Conservation (phyloP, 2,888 invertebrate species). For the Darwinula stevensoni region DNA sequence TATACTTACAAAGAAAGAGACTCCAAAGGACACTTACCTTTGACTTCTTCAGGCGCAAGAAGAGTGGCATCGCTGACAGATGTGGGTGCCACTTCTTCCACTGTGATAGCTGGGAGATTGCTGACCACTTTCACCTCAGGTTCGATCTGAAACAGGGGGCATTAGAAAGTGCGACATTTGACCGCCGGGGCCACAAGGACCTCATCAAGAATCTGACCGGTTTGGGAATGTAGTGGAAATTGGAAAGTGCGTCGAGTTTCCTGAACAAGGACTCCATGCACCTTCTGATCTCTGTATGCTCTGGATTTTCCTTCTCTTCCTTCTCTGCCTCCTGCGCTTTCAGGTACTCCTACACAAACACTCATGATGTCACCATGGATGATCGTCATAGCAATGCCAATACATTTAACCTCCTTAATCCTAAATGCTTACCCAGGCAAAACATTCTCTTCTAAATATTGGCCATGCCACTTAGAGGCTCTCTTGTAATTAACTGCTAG, state of each 20-base stretch:
- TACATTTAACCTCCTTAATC: too few relatives aligned
- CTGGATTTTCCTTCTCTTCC: slow-evolving; percentile 29
- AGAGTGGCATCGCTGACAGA: slow-evolving; percentile 52
- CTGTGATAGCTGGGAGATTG: slow-evolving; percentile 60
- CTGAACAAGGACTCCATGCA: slow-evolving; percentile 42
- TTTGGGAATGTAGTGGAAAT: slow-evolving; percentile 81
- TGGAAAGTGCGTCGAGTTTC: slow-evolving; percentile 68
- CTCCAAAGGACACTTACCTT: slow-evolving; percentile 19
- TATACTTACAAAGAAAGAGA: not conserved
- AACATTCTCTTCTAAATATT: too few relatives aligned
- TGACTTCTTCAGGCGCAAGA: slow-evolving; percentile 75
- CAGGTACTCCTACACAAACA: slow-evolving; percentile 43
- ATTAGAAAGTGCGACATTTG: too few relatives aligned
- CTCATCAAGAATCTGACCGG: slow-evolving; percentile 19
- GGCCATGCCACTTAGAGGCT: too few relatives aligned
- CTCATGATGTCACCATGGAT: too few relatives aligned
- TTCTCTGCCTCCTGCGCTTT: slow-evolving; percentile 28
- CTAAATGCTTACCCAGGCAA: too few relatives aligned
- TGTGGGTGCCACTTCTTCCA: slow-evolving; percentile 87
- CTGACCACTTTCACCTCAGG: slow-evolving; percentile 69
- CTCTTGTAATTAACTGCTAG: too few relatives aligned
- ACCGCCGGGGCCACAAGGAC: not conserved
- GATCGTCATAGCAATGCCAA: too few relatives aligned
- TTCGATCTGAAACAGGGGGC: slow-evolving; percentile 27
- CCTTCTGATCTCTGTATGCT: slow-evolving; percentile 42